These are phyloP conservation scores for Acestrorhynchus altus DNA, from an alignment of 2,797 vertebrate genomes.

Conservation along the genomic window DNA sequence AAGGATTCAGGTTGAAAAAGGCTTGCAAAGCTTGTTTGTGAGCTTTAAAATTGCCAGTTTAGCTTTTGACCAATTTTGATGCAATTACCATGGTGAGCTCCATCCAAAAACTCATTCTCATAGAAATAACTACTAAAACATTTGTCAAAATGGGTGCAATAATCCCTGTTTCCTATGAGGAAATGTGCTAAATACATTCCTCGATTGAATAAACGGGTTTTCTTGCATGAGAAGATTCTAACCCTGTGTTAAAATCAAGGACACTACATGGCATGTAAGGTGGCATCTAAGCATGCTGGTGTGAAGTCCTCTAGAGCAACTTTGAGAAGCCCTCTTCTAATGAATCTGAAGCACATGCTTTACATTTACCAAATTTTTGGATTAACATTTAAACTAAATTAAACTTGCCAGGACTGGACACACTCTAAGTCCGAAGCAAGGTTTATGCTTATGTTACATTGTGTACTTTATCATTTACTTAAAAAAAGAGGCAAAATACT, in stretches of 20 bases:
- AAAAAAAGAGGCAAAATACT: no score
- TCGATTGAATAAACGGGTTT: no score
- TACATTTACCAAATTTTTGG: not conserved
- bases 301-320: not conserved
- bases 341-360: not conserved
- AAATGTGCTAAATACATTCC: not conserved
- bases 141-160: not conserved
- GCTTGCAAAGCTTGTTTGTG: no score
- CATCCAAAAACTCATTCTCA: not conserved
- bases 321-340: not conserved
- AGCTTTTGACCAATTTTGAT: not conserved
- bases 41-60: no score
- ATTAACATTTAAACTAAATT: no score
- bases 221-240: no score
- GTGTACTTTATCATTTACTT: no score
- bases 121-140: no score
- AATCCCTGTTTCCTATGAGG: not conserved
- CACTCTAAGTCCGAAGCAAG: no score
- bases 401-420: no score
- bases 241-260: not conserved
- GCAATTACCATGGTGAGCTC: not conserved
- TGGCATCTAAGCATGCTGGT: not conserved
- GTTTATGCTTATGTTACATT: no score
- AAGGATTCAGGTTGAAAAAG: no score
- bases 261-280: not conserved